Evolutionary conservation across 2,797 vertebrate species (phyloP), one percentile per base, ranked within the genome.

Genomic region (Danio tinwini): DNA sequence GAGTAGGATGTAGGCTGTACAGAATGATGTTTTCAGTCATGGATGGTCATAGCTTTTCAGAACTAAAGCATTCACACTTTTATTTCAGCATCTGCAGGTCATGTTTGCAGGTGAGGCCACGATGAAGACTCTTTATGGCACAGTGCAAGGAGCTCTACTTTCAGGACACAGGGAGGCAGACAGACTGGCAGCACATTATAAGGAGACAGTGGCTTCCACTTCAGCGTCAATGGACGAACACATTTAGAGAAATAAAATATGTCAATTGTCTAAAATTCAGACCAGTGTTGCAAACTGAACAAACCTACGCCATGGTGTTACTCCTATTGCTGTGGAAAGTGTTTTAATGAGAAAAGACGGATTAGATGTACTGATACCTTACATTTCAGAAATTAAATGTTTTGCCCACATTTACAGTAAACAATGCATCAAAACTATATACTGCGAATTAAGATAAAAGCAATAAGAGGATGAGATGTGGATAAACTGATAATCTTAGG

Each of bases 41-140:
- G 2, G 45, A 45, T 5, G 44, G 5, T 73, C 17, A 55, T 42
- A 42, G 29, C 69, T 21, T 69, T 37, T 19, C 61, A 61, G 4
- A 6, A 39, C 13, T 50, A 2, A 39, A 39, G 14, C 29, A 50
- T 45, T 76, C 29, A 39, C 11, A 7, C 59, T 79, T 44, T 8
- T 81, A 29, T 77, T 81, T 68, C 62, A 89, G 88, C 79, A 73
- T 72, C 76, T 82, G 65, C 86, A 87, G 78, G 74, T 89, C 65
- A 71, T 89, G 78, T 87, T 89, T 84, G 87, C 85, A 42, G 87
- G 88, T 29, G 88, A 89, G 74, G 87, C 79, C 42, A 87, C 88
- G 2, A 82, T 85, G 11, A 85, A 87, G 73, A 84, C 39, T 53
- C 65, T 84, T n/a, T 87, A 89, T 78, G 71, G 88, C 67, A 87